Evolutionary conservation across 2,797 vertebrate genomes (phyloP).

Genomic region (Phalanger gymnotis): DNA sequence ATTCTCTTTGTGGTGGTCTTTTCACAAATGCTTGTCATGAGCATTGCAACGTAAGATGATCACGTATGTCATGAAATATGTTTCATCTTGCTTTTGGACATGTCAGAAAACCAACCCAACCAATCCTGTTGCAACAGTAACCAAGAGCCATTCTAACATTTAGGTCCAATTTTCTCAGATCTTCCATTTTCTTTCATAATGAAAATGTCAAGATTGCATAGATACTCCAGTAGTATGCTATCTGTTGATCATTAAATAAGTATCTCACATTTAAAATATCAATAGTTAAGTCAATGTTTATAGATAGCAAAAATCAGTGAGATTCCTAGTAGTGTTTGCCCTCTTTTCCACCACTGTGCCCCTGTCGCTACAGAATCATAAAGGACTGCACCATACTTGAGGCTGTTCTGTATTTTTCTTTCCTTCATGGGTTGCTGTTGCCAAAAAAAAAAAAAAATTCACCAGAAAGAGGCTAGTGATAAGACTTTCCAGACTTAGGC

Average conservation of each 20-base stretch:
- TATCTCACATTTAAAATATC: not conserved
- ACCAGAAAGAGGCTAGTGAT: not conserved
- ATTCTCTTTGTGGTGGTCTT: not conserved
- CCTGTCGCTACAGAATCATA: not conserved
- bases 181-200: not conserved
- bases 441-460: not conserved
- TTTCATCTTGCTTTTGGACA: not conserved
- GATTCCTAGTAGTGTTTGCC: not conserved
- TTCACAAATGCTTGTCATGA: not conserved
- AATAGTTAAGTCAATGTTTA: not conserved
- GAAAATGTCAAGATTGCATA: not conserved
- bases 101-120: not conserved
- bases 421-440: not conserved
- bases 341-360: not conserved
- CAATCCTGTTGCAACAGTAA: not conserved
- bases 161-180: not conserved
- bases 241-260: not conserved
- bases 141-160: not conserved
- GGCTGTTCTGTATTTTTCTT: not conserved
- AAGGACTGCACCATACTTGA: not conserved
- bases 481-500: not conserved
- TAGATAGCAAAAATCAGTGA: not conserved
- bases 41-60: not conserved
- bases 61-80: not conserved
- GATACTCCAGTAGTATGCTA: not conserved